Evolutionary conservation across 2,113 vertebrate species (phyloP).

Genomic region (Campylomormyrus tamandua): DNA sequence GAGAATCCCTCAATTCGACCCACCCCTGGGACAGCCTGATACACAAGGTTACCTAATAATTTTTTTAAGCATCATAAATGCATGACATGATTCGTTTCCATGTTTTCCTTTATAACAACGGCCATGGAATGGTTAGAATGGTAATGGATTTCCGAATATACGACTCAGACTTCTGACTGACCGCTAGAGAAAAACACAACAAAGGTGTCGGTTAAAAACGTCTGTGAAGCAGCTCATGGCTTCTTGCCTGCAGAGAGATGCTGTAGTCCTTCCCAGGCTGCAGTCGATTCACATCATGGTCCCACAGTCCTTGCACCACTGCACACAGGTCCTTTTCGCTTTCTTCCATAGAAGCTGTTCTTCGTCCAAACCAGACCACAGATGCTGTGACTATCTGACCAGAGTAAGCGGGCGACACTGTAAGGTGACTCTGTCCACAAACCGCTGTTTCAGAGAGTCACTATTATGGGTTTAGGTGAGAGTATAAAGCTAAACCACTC

Average conservation of each 20-base stretch:
- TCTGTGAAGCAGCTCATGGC: not conserved
- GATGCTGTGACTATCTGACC: not conserved
- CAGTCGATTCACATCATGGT: conserved; percentile 63
- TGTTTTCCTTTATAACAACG: not conserved
- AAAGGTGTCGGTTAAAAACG: not conserved
- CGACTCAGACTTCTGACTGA: not conserved
- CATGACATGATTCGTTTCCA: not conserved
- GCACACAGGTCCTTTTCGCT: conserved; percentile 57
- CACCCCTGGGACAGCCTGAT: not conserved
- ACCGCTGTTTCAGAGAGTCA: not conserved
- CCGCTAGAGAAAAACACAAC: not conserved
- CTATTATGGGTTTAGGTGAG: not conserved
- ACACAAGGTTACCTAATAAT: not conserved
- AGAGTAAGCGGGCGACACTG: not conserved
- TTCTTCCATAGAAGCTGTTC: conserved; percentile 49
- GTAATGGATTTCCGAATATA: not conserved
- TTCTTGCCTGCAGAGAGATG: conserved; percentile 63
- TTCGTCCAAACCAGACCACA: not conserved
- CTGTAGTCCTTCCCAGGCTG: conserved; percentile 64
- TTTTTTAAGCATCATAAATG: not conserved
- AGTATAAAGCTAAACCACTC: not conserved
- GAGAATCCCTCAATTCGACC: not conserved
- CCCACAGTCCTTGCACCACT: conserved; percentile 65
- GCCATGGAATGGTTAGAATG: not conserved
- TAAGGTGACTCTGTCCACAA: not conserved